Conservation (phyloP, 2,888 invertebrate genomes). For the Xestoiulus laeticollis region DNA sequence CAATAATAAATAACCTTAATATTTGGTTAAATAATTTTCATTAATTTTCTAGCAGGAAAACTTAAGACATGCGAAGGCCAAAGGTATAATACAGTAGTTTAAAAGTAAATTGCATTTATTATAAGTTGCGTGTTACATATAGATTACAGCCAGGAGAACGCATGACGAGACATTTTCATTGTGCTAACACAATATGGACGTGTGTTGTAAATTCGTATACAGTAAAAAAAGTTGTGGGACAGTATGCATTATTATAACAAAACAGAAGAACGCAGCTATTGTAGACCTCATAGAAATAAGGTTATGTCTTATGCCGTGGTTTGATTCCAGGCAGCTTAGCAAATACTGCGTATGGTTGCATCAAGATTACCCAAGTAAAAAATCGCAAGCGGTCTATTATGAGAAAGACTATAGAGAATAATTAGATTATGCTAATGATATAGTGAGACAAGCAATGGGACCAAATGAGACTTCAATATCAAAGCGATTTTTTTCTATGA, state of each 20-base stretch:
- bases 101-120: slow-evolving; percentile 6
- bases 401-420: too few relatives aligned
- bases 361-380: too few relatives aligned
- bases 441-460: too few relatives aligned
- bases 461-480: too few relatives aligned
- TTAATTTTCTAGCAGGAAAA: neutral
- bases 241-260: neutral
- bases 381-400: too few relatives aligned
- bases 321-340: too few relatives aligned
- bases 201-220: neutral
- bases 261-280: neutral
- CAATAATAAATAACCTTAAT: neutral
- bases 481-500: too few relatives aligned
- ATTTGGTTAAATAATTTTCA: neutral
- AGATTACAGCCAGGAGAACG: neutral
- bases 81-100: neutral
- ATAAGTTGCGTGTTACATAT: neutral
- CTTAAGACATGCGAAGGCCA: slow-evolving; percentile 24
- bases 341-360: too few relatives aligned
- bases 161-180: slow-evolving; percentile 41
- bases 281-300: too few relatives aligned
- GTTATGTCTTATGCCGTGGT: too few relatives aligned
- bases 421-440: too few relatives aligned
- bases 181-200: neutral
- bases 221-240: neutral